Conservation (phyloP, 2,888 invertebrate genomes). For the Phortica okadai region DNA sequence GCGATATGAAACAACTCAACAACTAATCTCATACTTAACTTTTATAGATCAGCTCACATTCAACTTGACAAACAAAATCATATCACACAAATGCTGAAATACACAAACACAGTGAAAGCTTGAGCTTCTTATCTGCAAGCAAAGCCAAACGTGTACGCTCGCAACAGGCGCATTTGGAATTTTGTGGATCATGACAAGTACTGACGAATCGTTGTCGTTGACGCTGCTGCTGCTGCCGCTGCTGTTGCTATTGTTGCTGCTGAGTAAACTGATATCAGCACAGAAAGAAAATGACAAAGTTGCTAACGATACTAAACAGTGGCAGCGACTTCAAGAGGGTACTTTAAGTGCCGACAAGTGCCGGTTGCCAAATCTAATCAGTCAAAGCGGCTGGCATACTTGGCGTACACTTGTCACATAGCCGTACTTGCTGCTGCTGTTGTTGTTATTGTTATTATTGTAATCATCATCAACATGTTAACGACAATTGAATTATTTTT, state of each 20-base stretch:
- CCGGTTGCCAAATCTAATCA: slow-evolving; percentile 20
- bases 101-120: slow-evolving; percentile 31
- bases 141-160: background rate
- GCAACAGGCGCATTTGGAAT: background rate
- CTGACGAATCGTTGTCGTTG: background rate
- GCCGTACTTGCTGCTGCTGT: background rate
- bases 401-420: background rate
- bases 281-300: background rate
- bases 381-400: slow-evolving; percentile 17
- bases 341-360: slow-evolving; percentile 4
- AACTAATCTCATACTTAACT: slow-evolving; percentile 10
- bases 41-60: slow-evolving; percentile 62
- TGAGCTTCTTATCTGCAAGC: background rate
- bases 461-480: background rate
- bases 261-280: slow-evolving; percentile 25
- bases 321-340: background rate
- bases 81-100: slow-evolving; percentile 41
- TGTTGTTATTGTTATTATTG: background rate
- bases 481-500: background rate
- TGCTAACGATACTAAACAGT: background rate
- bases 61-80: slow-evolving; percentile 56
- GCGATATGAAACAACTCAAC: background rate
- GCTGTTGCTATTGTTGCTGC: background rate
- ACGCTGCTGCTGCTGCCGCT: too few species aligned
- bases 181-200: background rate